Conservation (phyloP, 2,797 vertebrate species). For the Zalophus californianus region DNA sequence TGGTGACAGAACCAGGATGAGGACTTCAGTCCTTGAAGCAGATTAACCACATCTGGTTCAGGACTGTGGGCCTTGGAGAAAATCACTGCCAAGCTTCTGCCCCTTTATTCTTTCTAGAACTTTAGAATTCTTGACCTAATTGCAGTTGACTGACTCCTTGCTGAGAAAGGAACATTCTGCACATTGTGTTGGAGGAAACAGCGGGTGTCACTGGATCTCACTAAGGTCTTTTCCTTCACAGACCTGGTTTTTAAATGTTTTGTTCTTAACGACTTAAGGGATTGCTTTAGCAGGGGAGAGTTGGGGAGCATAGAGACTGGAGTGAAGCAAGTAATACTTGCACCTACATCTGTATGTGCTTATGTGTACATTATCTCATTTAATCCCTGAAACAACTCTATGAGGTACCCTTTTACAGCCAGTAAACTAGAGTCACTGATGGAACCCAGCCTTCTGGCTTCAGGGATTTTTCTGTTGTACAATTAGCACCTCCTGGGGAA, state of each 20-base stretch:
- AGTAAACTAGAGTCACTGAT: slow-evolving; percentile 22
- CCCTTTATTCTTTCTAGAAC: neutral
- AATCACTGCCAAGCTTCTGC: neutral
- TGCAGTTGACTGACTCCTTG: neutral
- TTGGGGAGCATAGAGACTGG: neutral
- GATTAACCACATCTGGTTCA: neutral
- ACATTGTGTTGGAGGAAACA: neutral
- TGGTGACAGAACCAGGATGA: neutral
- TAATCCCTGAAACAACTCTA: neutral
- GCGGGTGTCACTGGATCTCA: neutral
- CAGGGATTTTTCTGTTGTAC: neutral
- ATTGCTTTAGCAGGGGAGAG: neutral
- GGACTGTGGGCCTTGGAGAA: neutral
- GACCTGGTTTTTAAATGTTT: slow-evolving; percentile 22
- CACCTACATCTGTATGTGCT: neutral
- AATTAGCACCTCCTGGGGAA: slow-evolving; percentile 17
- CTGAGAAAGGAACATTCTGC: neutral
- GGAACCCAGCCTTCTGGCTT: neutral
- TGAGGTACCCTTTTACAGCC: neutral
- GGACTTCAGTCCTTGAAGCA: neutral
- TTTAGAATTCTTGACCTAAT: neutral
- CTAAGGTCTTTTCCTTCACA: neutral
- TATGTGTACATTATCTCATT: neutral
- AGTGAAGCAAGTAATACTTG: neutral
- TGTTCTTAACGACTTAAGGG: slow-evolving; percentile 1